A percentile compares a stretch with the other conserved stretches of the same genome.
Evolutionary conservation across 1,140 invertebrate species (phyloP).

Genomic region (Caenorhabditis tropicalis): DNA sequence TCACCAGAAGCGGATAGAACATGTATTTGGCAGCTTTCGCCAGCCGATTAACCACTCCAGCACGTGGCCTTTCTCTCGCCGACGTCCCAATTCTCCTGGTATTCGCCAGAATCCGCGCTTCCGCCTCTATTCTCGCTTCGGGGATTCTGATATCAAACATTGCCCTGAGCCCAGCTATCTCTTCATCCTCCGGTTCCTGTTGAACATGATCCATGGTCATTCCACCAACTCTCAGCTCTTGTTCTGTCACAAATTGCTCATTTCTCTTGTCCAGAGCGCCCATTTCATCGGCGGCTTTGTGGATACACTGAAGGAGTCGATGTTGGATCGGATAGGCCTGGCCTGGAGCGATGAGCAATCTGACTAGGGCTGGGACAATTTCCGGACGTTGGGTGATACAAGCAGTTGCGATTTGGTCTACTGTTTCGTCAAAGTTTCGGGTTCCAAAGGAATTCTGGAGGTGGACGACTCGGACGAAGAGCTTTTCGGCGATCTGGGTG

Average conservation of each 20-base stretch:
- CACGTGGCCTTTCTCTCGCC: neutral
- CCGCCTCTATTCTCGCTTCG: neutral
- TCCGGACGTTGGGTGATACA: constrained; percentile 6
- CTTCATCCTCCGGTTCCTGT: neutral
- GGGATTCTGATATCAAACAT: neutral
- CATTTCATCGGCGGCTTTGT: neutral
- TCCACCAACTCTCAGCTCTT: neutral
- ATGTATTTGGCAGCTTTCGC: neutral
- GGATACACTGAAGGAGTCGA: neutral
- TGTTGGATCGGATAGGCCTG: neutral
- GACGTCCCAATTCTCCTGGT: neutral
- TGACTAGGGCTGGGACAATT: neutral
- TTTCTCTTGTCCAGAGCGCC: neutral
- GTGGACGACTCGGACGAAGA: neutral
- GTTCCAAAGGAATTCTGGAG: neutral
- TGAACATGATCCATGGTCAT: neutral
- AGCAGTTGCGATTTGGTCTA: neutral
- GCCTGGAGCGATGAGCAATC: neutral
- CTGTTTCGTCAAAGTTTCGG: neutral
- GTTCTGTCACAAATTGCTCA: neutral
- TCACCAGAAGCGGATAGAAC: constrained; percentile 1
- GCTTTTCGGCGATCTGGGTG: neutral
- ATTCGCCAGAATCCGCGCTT: neutral
- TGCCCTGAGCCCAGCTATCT: neutral
- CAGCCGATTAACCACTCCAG: neutral